Percentiles rank a stretch among this genome's conserved stretches.
Evolutionary conservation across 2,797 vertebrate species (phyloP).

Genomic region (Naso thynnoides): DNA sequence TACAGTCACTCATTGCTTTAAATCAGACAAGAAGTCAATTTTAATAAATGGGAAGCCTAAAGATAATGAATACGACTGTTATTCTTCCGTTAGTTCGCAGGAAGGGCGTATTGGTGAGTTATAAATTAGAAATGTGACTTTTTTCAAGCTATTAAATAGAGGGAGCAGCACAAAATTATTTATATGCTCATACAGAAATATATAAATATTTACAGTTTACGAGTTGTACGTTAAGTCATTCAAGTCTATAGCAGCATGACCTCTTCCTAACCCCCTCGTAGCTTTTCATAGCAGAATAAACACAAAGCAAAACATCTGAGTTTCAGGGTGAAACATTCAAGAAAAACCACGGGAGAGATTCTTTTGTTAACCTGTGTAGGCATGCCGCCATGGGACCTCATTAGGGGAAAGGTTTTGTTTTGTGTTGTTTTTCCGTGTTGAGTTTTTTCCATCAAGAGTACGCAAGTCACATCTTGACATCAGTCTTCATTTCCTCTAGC

Average conservation of each 20-base stretch:
- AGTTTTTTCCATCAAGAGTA: slow-evolving; percentile 35
- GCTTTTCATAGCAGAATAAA: slow-evolving; percentile 28
- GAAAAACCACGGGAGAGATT: slow-evolving; percentile 43
- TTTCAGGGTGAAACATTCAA: slow-evolving; percentile 44
- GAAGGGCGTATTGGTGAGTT: not conserved
- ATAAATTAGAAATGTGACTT: not conserved
- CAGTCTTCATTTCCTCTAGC: slow-evolving; percentile 17
- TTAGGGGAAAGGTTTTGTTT: slow-evolving; percentile 58
- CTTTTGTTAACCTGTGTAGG: slow-evolving; percentile 36
- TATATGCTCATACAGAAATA: not conserved
- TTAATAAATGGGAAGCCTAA: slow-evolving; percentile 19
- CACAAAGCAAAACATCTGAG: slow-evolving; percentile 1
- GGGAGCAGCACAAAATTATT: not conserved
- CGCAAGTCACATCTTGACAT: slow-evolving; percentile 28
- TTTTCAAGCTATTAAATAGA: not conserved
- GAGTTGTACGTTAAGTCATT: not conserved
- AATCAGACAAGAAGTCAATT: slow-evolving; percentile 53
- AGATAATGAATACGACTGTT: not conserved
- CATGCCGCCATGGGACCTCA: slow-evolving; percentile 66
- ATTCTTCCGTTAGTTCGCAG: not conserved
- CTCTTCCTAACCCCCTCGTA: slow-evolving; percentile 27
- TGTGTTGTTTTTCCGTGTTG: slow-evolving; percentile 30
- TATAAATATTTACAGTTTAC: not conserved
- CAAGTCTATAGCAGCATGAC: slow-evolving; percentile 2
- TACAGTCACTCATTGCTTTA: slow-evolving; percentile 15